Evolutionary conservation across 1,140 invertebrate genomes (phyloP).

Genomic region (Agraylea sexmaculata): DNA sequence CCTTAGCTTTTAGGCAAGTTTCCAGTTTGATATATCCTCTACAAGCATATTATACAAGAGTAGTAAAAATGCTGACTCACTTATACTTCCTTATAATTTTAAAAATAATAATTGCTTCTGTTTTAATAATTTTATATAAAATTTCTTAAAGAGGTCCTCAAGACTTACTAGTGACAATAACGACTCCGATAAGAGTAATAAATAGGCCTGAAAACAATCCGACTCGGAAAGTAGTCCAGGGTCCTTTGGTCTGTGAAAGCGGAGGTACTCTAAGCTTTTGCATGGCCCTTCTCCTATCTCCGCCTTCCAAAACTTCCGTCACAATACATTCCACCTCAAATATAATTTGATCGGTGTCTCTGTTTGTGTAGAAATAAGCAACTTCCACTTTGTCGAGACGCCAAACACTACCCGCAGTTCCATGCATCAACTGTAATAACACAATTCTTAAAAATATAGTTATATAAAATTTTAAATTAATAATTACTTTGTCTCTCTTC

Average conservation of each 20-base stretch:
- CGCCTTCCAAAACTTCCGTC: slow-evolving; percentile 86
- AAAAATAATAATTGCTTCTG: slow-evolving; percentile 6
- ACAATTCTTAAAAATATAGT: slow-evolving; percentile 8
- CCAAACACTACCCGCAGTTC: slow-evolving; percentile 76
- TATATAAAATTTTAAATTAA: neutral
- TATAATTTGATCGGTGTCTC: slow-evolving; percentile 93
- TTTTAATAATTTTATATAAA: slow-evolving; percentile 1
- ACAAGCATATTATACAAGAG: no score
- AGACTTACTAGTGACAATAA: slow-evolving; percentile 71
- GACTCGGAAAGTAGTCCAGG: slow-evolving; percentile 94
- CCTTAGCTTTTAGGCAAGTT: no score
- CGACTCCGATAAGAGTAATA: slow-evolving; percentile 73
- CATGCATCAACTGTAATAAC: slow-evolving; percentile 48
- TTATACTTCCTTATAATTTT: slow-evolving; percentile 1
- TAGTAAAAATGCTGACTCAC: slow-evolving; percentile 31
- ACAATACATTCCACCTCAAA: slow-evolving; percentile 88
- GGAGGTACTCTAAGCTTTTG: slow-evolving; percentile 92
- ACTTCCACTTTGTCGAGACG: slow-evolving; percentile 83
- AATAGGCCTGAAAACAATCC: slow-evolving; percentile 93
- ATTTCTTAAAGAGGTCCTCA: slow-evolving; percentile 22
- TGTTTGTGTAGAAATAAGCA: slow-evolving; percentile 92
- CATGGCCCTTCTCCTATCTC: slow-evolving; percentile 94
- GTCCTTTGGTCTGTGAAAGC: slow-evolving; percentile 88
- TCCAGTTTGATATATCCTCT: no score
- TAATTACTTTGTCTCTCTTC: slow-evolving; percentile 93